Conservation (phyloP, 92 coral and sea anemone genomes). For the Porites lobata region DNA sequence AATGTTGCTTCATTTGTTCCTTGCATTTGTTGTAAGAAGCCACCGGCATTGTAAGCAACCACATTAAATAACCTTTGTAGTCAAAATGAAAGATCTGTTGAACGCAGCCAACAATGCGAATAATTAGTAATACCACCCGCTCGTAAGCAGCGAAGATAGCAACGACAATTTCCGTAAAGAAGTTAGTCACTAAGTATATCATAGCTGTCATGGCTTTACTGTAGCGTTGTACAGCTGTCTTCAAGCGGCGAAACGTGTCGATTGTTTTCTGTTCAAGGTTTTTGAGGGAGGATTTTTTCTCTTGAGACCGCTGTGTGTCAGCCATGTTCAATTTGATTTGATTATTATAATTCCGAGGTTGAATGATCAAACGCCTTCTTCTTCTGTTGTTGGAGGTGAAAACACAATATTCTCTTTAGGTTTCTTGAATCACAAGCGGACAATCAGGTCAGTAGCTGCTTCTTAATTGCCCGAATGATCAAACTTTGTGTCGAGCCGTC, state of each 20-base stretch:
- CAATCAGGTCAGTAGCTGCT: neutral
- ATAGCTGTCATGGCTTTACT: neutral
- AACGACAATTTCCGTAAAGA: slow-evolving; percentile 9
- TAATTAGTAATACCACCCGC: neutral
- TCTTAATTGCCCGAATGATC: neutral
- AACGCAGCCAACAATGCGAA: slow-evolving; percentile 11
- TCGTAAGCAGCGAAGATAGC: slow-evolving; percentile 3
- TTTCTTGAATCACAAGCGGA: neutral
- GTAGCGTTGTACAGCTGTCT: neutral
- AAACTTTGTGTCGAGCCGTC: too few relatives aligned
- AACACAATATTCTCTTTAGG: neutral
- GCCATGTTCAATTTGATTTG: neutral
- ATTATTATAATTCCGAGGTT: neutral
- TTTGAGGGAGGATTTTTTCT: slow-evolving; percentile 20
- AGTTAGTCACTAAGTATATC: slow-evolving; percentile 8
- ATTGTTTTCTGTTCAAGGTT: slow-evolving; percentile 1
- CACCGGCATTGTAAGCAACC: slow-evolving; percentile 16
- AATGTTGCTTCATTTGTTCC: slow-evolving; percentile 33
- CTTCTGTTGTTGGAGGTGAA: neutral
- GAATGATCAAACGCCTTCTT: too few relatives aligned
- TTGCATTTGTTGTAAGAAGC: slow-evolving; percentile 26
- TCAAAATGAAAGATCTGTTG: slow-evolving; percentile 51
- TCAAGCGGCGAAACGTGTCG: slow-evolving; percentile 3
- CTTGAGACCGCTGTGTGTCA: neutral
- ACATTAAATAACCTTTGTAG: slow-evolving; percentile 41